A percentile compares a stretch with the other conserved stretches of the same genome.
These are phyloP conservation scores for Ooceraea biroi DNA, from an alignment of 1,140 invertebrate species.

Conservation along the genomic window DNA sequence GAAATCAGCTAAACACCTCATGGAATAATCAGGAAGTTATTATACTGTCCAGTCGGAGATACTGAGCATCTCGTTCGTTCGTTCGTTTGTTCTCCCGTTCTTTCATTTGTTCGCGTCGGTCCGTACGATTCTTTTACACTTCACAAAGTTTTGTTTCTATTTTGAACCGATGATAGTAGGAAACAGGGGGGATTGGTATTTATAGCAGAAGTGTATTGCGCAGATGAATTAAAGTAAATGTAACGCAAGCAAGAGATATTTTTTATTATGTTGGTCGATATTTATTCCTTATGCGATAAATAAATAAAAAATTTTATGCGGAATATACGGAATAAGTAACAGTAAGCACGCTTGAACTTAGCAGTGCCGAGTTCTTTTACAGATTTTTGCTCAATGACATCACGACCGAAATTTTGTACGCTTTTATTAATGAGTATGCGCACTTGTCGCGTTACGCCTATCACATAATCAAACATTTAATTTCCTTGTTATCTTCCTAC, in stretches of 20 bases:
- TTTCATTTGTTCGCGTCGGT: background rate
- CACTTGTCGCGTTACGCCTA: no score
- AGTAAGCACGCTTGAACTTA: no score
- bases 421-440: no score
- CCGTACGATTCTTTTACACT: background rate
- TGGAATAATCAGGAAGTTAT: slow-evolving; percentile 57
- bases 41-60: slow-evolving; percentile 25
- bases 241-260: slow-evolving; percentile 30
- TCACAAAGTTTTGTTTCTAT: background rate
- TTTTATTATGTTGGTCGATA: slow-evolving; percentile 40
- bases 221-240: background rate
- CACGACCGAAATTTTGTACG: no score
- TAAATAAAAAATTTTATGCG: background rate
- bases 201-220: slow-evolving; percentile 1
- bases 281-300: slow-evolving; percentile 20
- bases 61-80: slow-evolving; percentile 12
- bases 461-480: no score
- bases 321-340: no score
- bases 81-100: slow-evolving; percentile 1
- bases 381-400: background rate
- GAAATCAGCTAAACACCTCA: slow-evolving; percentile 35
- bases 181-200: slow-evolving; percentile 5
- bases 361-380: no score
- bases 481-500: no score
- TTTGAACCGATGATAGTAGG: background rate